Conservation (phyloP, 2,797 vertebrate genomes). For the Hypotaenidia okinawae region DNA sequence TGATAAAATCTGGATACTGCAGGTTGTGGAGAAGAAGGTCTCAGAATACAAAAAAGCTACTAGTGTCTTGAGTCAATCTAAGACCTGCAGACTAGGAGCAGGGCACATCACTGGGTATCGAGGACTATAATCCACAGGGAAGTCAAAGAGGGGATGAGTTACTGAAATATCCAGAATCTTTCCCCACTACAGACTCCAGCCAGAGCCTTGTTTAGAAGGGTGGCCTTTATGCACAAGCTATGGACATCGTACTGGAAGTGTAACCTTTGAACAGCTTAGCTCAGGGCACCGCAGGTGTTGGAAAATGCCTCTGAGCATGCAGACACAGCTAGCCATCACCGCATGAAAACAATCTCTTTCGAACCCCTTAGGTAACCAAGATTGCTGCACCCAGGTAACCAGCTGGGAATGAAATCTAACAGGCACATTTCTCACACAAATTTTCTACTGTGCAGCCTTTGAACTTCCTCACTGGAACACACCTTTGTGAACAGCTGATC, state of each 20-base stretch:
- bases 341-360: neutral
- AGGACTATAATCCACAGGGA: neutral
- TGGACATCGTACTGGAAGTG: neutral
- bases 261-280: neutral
- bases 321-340: neutral
- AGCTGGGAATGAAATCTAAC: neutral
- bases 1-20: neutral
- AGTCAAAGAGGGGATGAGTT: neutral
- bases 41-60: neutral
- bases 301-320: neutral
- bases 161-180: neutral
- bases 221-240: neutral
- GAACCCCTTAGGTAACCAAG: neutral
- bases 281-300: neutral
- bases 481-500: neutral
- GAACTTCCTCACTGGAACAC: neutral
- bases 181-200: neutral
- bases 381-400: neutral
- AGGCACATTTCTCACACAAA: neutral
- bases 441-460: neutral
- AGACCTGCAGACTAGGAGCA: neutral
- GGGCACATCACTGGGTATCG: neutral
- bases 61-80: neutral
- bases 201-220: neutral
- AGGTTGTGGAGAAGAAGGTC: neutral